Conservation (phyloP, 2,888 invertebrate species). For the Saturnia japonica region DNA sequence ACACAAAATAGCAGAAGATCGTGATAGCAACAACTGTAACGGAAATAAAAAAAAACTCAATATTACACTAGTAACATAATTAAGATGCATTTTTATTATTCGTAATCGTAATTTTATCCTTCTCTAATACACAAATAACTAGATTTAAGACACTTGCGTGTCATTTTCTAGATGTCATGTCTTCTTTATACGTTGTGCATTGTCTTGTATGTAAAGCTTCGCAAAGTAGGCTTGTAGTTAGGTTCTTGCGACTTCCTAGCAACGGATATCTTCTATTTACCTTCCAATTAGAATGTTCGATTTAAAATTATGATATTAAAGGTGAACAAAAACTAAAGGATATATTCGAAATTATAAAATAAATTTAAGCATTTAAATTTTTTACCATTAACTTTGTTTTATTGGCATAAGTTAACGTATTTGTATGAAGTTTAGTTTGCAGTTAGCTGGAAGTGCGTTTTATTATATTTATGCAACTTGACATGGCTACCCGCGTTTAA, state of each 20-base stretch:
- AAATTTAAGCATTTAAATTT: slow-evolving; percentile 41
- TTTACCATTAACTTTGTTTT: slow-evolving; percentile 34
- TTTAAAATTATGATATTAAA: slow-evolving; percentile 60
- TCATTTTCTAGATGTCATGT: slow-evolving; percentile 74
- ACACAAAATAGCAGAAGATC: slow-evolving; percentile 29
- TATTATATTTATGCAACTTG: slow-evolving; percentile 56
- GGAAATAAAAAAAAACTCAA: slow-evolving; percentile 58
- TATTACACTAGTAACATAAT: slow-evolving; percentile 62
- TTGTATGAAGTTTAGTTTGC: slow-evolving; percentile 65
- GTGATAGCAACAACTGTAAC: slow-evolving; percentile 36
- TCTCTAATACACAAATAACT: slow-evolving; percentile 70
- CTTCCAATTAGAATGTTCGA: slow-evolving; percentile 75
- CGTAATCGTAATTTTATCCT: slow-evolving; percentile 75
- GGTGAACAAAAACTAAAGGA: slow-evolving; percentile 61
- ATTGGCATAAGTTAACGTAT: slow-evolving; percentile 59
- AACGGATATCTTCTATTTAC: slow-evolving; percentile 73
- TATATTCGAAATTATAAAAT: slow-evolving; percentile 52
- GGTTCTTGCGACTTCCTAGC: slow-evolving; percentile 78
- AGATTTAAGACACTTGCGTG: slow-evolving; percentile 70
- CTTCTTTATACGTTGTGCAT: slow-evolving; percentile 74
- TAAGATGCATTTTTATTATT: slow-evolving; percentile 78
- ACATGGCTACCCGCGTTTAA: slow-evolving; percentile 72
- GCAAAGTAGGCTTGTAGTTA: slow-evolving; percentile 76
- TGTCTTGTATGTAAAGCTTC: slow-evolving; percentile 66
- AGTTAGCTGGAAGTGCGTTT: slow-evolving; percentile 56